Evolutionary conservation across 2,888 invertebrate genomes (phyloP).

Genomic region (Cyaniris semiargus): DNA sequence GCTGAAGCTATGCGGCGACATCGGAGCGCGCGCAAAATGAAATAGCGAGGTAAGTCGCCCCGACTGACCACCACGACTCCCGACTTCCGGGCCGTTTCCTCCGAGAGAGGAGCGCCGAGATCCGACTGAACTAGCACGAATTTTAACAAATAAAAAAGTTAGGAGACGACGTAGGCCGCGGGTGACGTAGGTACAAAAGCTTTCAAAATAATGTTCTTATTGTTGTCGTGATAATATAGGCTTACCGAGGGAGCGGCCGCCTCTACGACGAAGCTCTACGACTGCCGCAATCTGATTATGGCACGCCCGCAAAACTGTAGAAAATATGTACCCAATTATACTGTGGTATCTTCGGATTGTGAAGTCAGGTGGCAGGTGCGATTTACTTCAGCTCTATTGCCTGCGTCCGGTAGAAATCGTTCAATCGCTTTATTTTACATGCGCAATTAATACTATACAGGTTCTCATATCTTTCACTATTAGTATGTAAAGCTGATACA

Average conservation of each 20-base stretch:
- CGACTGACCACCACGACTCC: neutral
- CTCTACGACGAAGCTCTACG: constrained; percentile 69
- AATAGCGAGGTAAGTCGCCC: constrained; percentile 70
- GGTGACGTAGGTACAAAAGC: neutral
- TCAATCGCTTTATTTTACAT: neutral
- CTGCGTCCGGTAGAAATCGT: neutral
- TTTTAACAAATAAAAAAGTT: neutral
- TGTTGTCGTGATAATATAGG: constrained; percentile 37
- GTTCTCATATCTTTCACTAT: neutral
- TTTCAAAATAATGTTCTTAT: constrained; percentile 3
- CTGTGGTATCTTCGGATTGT: constrained; percentile 13
- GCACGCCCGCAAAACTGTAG: constrained; percentile 66
- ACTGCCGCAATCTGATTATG: constrained; percentile 79
- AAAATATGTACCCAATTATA: constrained; percentile 45
- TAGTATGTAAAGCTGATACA: neutral
- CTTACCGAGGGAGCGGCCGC: constrained; percentile 67
- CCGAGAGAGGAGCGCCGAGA: neutral
- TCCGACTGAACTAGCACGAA: neutral
- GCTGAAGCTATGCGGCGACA: constrained; percentile 61
- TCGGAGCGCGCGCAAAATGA: constrained; percentile 65
- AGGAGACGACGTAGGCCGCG: neutral
- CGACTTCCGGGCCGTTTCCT: neutral
- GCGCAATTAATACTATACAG: neutral
- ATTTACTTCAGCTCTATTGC: too few species aligned
- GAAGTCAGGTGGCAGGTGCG: constrained; percentile 4